phyloP scores from a whole-genome alignment of 2,797 vertebrate genomes.

The Crax fasciolata region DNA sequence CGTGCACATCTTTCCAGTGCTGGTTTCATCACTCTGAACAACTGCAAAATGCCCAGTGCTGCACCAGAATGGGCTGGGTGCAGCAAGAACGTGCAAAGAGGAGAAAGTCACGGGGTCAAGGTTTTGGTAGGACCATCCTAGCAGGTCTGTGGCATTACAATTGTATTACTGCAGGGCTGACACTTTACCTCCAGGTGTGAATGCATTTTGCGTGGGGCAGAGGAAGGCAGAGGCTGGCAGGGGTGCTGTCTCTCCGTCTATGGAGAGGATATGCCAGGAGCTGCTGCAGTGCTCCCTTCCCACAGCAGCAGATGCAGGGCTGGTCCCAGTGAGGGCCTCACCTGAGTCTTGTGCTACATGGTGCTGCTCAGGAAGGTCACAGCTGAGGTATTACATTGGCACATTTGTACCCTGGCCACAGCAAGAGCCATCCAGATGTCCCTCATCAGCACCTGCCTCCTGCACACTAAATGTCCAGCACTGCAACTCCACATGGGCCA shows the following conservation, averaged over 20 bases:
- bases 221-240: not conserved
- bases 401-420: not conserved
- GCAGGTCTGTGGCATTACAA: no score
- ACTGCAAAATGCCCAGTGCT: not conserved
- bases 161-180: not conserved
- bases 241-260: fast-evolving
- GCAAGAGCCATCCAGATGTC: not conserved
- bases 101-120: not conserved
- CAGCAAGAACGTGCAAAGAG: not conserved
- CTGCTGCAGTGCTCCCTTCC: not conserved
- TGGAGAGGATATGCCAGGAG: not conserved
- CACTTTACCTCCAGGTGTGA: not conserved
- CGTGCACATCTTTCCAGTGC: not conserved
- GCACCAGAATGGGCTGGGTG: not conserved
- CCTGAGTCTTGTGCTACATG: not conserved
- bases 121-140: not conserved
- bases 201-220: not conserved
- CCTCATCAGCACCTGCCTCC: not conserved
- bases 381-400: not conserved
- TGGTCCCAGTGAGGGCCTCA: not conserved
- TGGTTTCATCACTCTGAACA: no score
- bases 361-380: fast-evolving
- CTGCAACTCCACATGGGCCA: not conserved
- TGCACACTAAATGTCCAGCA: not conserved
- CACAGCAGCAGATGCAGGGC: not conserved